Evolutionary conservation across 2,888 invertebrate species (phyloP), one percentile per base, ranked within the genome.

Genomic region (Pyralis farinalis): DNA sequence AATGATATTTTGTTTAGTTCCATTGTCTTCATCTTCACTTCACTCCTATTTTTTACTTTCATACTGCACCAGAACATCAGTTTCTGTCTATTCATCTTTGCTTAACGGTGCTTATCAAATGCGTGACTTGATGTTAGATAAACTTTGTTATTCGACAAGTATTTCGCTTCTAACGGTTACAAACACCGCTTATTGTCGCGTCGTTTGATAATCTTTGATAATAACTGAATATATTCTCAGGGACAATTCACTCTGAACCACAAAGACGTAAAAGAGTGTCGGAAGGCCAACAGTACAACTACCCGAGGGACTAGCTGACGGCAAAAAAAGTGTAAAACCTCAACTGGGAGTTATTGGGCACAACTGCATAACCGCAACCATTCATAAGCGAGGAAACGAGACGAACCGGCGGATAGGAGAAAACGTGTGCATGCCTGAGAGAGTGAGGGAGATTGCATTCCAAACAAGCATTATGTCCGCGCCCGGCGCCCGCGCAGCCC

Each of bases 381-480:
- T 86, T 85, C 80, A 84, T 81, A 73, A 71, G 64, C 51, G 82
- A 74, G 71, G 66, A 73, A 80, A 75, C 65, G 77, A 77, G 81
- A 81, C 65, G 63, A 47, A 58, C 50, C 51, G 52, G 47, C 49
- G 57, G 63, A 64, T 63, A 55, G 62, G 77, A 75, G 78, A 84
- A 85, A 76, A 69, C 69, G 62, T 42, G 58, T 54, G 63, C 68
- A 63, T 71, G 79, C 58, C 64, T 63, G 84, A 84, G 78, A 80
- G 84, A 84, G 85, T 71, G 68, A 85, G 79, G 73, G 75, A 82
- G 83, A 85, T 84, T 84, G 87, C 85, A 86, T 87, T 85, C 86
- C 84, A 55, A 54, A 53, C 51, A 49, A 63, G 60, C 68, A 58
- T 68, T 58, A 64, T 57, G 64, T 49, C 16, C 16, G 16, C 54